Base-by-base conservation (phyloP, 2,888 invertebrate genomes). In the Heliconius ethilla region DNA sequence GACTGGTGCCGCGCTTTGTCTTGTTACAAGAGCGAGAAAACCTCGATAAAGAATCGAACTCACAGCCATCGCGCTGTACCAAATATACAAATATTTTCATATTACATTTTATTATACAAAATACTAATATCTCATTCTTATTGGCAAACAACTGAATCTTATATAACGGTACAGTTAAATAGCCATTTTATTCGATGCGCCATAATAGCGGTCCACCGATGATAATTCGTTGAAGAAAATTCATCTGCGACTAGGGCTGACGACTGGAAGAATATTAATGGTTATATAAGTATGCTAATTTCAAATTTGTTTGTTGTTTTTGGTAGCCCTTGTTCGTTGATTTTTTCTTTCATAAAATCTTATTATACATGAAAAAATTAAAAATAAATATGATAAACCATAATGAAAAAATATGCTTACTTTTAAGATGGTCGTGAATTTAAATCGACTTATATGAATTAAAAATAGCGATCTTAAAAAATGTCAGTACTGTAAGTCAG, bases 201-300 rank as follows among this genome's bases (percentile, higher is more conserved):
- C 89, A 89, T 90, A 91, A 91, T 89, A 89, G 89, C 87, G 86
- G 87, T 86, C 85, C 84, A 86, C 87, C 87, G 89, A 89, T 91
- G 91, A 90, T 90, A 89, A 51, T 51, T 51, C 90, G 89, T 90
- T 88, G 83, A 82, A 82, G 88, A 90, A 91, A 91, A 89, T 74
- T 63, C 74, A 45, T 74, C 74, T 74, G 15, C 27, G 45, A 10
- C 40, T 63, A 74, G 74, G 74, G 63, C 22, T 74, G 74, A 13
- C 63, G 25, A 72, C 40, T 63, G 25, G 4, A 63, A 40, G 29
- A 74, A 74, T 63, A 63, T 63, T 33, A 25, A 73, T 10, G 62
- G 29, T 72, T 72, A 22, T n/a, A 7, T 55, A 29, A 55, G 33
- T 72, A 33, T 72, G 55, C 10, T 29, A 40, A 67, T n/a, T 25